These are phyloP conservation scores for Lathamus discolor DNA, from an alignment of 2,113 vertebrate genomes.

Conservation along the genomic window DNA sequence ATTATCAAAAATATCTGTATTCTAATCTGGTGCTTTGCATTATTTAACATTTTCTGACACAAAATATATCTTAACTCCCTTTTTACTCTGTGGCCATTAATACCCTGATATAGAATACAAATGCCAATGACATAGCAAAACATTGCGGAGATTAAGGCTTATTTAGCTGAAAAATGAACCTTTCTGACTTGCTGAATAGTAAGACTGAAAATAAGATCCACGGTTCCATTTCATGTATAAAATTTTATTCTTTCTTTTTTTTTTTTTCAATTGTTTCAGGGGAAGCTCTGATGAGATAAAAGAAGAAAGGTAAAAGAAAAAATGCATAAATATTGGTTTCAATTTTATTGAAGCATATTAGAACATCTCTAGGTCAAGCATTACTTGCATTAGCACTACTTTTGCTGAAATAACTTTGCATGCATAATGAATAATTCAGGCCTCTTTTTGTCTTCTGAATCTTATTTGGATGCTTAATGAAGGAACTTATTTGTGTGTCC, in stretches of 20 bases:
- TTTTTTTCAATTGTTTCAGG: not conserved
- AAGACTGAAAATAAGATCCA: not conserved
- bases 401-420: constrained; percentile 24
- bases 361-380: constrained; percentile 22
- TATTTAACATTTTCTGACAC: constrained; percentile 64
- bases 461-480: not conserved
- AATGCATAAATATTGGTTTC: not conserved
- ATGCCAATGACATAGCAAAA: constrained; percentile 36
- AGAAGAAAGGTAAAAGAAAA: not conserved
- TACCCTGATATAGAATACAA: not conserved
- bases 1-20: constrained; percentile 54
- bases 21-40: constrained; percentile 40
- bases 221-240: not conserved
- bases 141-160: constrained; percentile 34
- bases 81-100: constrained; percentile 27
- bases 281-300: not conserved
- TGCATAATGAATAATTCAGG: constrained; percentile 5
- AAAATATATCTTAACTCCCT: constrained; percentile 33
- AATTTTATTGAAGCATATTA: constrained; percentile 19
- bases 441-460: not conserved
- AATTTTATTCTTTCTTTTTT: not conserved
- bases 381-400: not conserved
- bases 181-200: not conserved
- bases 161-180: not conserved
- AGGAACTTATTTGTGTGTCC: not conserved